Conservation (phyloP, 2,797 vertebrate genomes). For the Odontamblyopus rebecca region DNA sequence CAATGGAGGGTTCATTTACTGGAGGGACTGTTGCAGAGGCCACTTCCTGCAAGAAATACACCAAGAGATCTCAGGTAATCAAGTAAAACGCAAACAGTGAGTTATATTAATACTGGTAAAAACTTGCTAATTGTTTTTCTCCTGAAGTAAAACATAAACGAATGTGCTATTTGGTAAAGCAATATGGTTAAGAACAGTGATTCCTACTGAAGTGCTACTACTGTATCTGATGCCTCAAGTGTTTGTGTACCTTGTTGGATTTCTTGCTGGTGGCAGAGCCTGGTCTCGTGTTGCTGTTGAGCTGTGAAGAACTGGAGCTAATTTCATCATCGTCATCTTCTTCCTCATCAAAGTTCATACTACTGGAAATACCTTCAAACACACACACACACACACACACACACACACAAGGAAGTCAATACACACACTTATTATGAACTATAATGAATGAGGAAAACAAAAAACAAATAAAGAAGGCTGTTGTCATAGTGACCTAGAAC, state of each 20-base stretch:
- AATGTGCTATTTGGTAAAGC: too few species aligned
- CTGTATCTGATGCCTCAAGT: not conserved
- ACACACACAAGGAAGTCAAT: not conserved
- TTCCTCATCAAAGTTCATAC: conserved; percentile 98
- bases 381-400: conserved; percentile 7
- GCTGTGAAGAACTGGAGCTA: conserved; percentile 95
- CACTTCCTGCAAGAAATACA: conserved; percentile 78
- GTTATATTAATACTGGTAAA: too few species aligned
- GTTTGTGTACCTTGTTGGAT: conserved; percentile 85
- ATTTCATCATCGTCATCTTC: conserved; percentile 96
- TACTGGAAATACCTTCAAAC: conserved; percentile 91
- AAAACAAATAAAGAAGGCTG: not conserved
- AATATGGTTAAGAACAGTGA: too few species aligned
- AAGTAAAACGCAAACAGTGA: too few species aligned
- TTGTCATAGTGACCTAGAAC: not conserved
- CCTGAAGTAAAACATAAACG: too few species aligned
- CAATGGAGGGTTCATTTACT: conserved; percentile 80
- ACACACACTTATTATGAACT: not conserved
- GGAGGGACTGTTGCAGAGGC: conserved; percentile 90
- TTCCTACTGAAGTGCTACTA: not conserved
- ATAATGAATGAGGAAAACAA: not conserved
- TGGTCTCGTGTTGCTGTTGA: conserved; percentile 95
- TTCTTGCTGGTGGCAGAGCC: conserved; percentile 96
- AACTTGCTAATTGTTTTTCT: too few species aligned
- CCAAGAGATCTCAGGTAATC: not conserved